A percentile compares a stretch with the other conserved stretches of the same genome.
These are phyloP conservation scores for Orientallactaga sibirica DNA, from an alignment of 2,797 vertebrate genomes.

Conservation along the genomic window DNA sequence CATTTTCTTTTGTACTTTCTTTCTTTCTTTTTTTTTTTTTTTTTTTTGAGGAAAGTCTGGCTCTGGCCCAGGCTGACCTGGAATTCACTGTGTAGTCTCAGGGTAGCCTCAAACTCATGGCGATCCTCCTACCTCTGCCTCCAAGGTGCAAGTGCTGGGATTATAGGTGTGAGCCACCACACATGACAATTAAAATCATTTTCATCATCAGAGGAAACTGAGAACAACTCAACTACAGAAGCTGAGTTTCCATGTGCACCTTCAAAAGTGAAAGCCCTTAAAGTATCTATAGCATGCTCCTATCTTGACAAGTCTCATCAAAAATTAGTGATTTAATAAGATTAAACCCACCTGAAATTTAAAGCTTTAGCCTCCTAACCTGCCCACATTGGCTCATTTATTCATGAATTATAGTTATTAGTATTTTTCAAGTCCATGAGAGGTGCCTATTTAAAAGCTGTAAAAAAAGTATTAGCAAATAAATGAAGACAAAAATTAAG, in stretches of 20 bases:
- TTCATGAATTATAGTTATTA: slow-evolving; percentile 38
- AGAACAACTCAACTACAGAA: slow-evolving; percentile 17
- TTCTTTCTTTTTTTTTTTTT: too few relatives aligned
- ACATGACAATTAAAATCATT: background rate
- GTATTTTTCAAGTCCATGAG: slow-evolving; percentile 1
- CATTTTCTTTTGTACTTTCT: background rate
- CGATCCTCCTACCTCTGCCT: too few relatives aligned
- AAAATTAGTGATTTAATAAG: background rate
- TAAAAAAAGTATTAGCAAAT: background rate
- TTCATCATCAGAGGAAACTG: background rate
- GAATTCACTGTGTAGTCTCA: too few relatives aligned
- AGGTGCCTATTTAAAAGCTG: background rate
- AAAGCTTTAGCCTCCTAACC: background rate
- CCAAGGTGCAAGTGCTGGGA: too few relatives aligned
- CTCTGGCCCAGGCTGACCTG: too few relatives aligned
- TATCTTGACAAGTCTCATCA: slow-evolving; percentile 6
- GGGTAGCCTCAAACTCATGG: too few relatives aligned
- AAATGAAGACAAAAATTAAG: slow-evolving; percentile 46
- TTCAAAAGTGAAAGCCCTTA: background rate
- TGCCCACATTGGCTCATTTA: background rate
- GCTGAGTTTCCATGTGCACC: background rate
- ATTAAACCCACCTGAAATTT: slow-evolving; percentile 48
- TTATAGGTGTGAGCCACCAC: too few relatives aligned
- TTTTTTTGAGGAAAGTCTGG: too few relatives aligned
- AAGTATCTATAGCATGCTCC: background rate